Conservation (phyloP, 2,113 vertebrate species). For the Mionectes macconnelli region DNA sequence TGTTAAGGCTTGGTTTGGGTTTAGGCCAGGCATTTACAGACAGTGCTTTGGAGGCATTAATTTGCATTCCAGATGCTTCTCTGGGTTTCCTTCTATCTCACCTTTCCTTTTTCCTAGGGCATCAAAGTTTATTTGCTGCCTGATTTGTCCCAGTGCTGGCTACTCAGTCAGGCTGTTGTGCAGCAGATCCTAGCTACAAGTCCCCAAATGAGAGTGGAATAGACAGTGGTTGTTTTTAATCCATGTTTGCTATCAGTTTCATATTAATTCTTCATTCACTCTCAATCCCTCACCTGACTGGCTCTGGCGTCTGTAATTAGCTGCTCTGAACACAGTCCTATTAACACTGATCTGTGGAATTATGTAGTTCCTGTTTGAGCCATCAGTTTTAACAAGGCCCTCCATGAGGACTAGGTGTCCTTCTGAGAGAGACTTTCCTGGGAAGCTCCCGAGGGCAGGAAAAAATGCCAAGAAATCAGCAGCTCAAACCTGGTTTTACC, state of each 20-base stretch:
- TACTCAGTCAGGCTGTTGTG: background rate
- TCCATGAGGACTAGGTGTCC: background rate
- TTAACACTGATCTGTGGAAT: background rate
- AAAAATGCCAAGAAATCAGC: background rate
- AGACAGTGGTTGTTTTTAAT: constrained; percentile 4
- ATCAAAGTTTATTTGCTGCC: constrained; percentile 35
- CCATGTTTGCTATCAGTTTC: background rate
- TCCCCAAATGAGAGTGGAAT: background rate
- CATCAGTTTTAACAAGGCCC: background rate
- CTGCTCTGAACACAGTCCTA: background rate
- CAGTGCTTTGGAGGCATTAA: background rate
- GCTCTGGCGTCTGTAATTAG: background rate
- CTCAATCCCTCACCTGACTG: background rate
- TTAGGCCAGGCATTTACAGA: constrained; percentile 16
- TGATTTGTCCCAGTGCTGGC: constrained; percentile 35
- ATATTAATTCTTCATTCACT: constrained; percentile 9
- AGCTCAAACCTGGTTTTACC: background rate
- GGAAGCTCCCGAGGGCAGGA: background rate
- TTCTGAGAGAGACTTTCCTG: background rate
- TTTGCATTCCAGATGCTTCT: constrained; percentile 39
- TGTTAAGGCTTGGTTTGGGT: background rate
- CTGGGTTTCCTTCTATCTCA: background rate
- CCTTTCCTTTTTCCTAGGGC: background rate
- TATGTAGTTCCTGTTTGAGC: background rate
- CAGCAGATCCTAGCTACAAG: background rate